Percentiles rank a stretch among this genome's conserved stretches.
Evolutionary conservation across 2,797 vertebrate genomes (phyloP).

Genomic region (Urophycis tenuis): DNA sequence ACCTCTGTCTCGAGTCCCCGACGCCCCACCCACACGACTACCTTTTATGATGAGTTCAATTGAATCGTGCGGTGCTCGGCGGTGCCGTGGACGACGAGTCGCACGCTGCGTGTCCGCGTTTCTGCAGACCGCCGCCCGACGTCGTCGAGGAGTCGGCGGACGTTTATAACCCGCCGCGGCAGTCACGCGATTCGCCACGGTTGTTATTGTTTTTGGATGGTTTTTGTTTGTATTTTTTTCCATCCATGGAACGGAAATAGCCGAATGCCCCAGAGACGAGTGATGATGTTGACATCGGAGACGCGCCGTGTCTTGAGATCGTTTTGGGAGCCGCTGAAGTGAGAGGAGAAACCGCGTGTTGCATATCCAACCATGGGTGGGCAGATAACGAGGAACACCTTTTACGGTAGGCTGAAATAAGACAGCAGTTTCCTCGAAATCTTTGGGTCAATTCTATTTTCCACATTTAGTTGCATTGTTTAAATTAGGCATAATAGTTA

Average conservation of each 20-base stretch:
- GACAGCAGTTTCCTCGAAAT: conserved; percentile 45
- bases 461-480: neutral
- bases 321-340: conserved; percentile 30
- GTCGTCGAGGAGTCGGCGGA: conserved; percentile 33
- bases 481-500: neutral
- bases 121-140: neutral
- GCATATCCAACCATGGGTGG: conserved; percentile 77
- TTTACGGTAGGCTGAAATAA: conserved; percentile 74
- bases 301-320: conserved; percentile 42
- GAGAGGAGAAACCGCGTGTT: conserved; percentile 30
- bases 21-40: conserved; percentile 61
- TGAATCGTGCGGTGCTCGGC: neutral
- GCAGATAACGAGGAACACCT: conserved; percentile 79
- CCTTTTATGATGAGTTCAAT: conserved; percentile 63
- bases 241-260: conserved; percentile 5
- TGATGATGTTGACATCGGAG: conserved; percentile 33
- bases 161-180: conserved; percentile 23
- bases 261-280: conserved; percentile 18
- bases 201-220: neutral
- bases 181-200: neutral
- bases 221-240: neutral
- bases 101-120: too few species aligned
- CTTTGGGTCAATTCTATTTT: conserved; percentile 31
- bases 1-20: conserved; percentile 20
- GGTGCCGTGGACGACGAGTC: neutral